Evolutionary conservation across 2,888 invertebrate genomes (phyloP).

Genomic region (Operophtera brumata): DNA sequence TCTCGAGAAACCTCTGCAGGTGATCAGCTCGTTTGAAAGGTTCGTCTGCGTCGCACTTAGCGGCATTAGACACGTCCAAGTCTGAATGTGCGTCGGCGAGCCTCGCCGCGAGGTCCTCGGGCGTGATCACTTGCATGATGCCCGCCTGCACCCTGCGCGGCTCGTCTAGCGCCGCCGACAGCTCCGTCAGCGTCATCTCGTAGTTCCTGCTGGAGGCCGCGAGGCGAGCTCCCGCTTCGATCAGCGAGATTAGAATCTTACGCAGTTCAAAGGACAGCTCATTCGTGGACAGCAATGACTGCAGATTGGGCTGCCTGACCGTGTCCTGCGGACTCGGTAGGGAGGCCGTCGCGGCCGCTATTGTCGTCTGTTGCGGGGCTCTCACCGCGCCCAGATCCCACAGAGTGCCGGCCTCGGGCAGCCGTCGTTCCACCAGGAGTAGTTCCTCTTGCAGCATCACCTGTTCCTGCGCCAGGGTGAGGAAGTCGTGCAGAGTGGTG

Average conservation of each 20-base stretch:
- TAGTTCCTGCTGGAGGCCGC: slow-evolving; percentile 70
- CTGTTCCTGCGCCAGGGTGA: slow-evolving; percentile 65
- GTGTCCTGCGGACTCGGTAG: slow-evolving; percentile 57
- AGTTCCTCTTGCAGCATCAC: slow-evolving; percentile 64
- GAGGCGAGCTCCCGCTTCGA: slow-evolving; percentile 70
- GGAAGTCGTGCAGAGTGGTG: slow-evolving; percentile 63
- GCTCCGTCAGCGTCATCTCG: slow-evolving; percentile 60
- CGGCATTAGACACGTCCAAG: slow-evolving; percentile 25
- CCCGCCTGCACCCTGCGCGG: slow-evolving; percentile 48
- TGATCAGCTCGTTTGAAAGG: slow-evolving; percentile 60
- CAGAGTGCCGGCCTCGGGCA: slow-evolving; percentile 63
- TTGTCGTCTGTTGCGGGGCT: slow-evolving; percentile 63
- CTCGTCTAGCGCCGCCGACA: slow-evolving; percentile 65
- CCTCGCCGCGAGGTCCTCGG: slow-evolving; percentile 64
- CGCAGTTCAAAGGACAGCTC: slow-evolving; percentile 65
- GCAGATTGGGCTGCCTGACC: slow-evolving; percentile 65
- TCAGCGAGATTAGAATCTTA: slow-evolving; percentile 70
- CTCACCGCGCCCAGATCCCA: slow-evolving; percentile 71
- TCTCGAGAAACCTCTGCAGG: slow-evolving; percentile 63
- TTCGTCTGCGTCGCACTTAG: slow-evolving; percentile 37
- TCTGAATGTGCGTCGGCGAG: slow-evolving; percentile 37
- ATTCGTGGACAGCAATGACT: slow-evolving; percentile 68
- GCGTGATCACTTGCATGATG: slow-evolving; percentile 64
- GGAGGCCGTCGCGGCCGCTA: slow-evolving; percentile 69
- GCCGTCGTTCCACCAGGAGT: slow-evolving; percentile 59